phyloP scores from a whole-genome alignment of 2,113 vertebrate genomes.

The Clarias gariepinus region DNA sequence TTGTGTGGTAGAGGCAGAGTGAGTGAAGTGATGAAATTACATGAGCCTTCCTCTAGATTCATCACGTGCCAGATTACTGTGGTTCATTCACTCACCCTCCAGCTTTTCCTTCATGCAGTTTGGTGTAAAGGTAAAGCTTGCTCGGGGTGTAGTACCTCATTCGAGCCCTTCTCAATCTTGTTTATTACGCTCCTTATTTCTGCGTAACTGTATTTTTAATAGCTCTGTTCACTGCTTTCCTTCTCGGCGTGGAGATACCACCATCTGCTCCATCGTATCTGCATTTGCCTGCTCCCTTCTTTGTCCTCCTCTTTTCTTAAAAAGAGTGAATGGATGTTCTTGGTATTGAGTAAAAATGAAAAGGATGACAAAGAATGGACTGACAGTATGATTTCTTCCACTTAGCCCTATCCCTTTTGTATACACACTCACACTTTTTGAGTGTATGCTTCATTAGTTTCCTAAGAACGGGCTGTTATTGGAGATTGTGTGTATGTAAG shows the following conservation, averaged over 20 bases:
- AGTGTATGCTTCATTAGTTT: constrained; percentile 44
- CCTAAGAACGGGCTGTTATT: constrained; percentile 35
- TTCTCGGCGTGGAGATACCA: background rate
- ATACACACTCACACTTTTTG: constrained; percentile 33
- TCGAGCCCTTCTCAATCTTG: constrained; percentile 5
- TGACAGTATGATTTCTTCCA: constrained; percentile 54
- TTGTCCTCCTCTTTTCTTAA: constrained; percentile 39
- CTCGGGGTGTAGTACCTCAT: constrained; percentile 31
- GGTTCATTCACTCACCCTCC: constrained; percentile 55
- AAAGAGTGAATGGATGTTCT: constrained; percentile 41
- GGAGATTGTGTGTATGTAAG: constrained; percentile 8
- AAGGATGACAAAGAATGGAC: constrained; percentile 52
- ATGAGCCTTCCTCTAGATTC: constrained; percentile 52
- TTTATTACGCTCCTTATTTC: constrained; percentile 17
- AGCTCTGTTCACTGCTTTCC: constrained; percentile 2
- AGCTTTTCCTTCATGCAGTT: constrained; percentile 60
- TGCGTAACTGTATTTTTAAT: background rate
- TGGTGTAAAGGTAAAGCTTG: constrained; percentile 25
- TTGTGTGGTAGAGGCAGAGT: constrained; percentile 33
- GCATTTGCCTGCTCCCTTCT: constrained; percentile 33
- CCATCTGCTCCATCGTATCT: constrained; percentile 45
- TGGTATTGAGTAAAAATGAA: constrained; percentile 46
- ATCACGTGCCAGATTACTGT: constrained; percentile 65
- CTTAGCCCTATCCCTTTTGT: constrained; percentile 46
- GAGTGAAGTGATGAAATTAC: constrained; percentile 35